A percentile compares a stretch with the other conserved stretches of the same genome.
Conservation (phyloP, 2,888 invertebrate species). For the Dichetophora obliterata region DNA sequence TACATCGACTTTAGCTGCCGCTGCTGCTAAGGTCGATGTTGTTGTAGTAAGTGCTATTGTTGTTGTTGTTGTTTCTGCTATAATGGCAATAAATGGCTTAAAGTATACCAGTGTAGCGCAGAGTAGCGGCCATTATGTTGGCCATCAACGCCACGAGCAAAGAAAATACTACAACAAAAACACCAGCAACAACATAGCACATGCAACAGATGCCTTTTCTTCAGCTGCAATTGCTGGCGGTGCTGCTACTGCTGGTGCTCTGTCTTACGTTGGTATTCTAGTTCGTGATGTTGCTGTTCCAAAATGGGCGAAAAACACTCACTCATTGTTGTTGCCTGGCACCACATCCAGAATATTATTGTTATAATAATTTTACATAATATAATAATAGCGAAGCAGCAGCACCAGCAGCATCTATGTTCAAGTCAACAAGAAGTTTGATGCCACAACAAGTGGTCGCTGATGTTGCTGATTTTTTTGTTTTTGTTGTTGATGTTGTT, state of each 20-base stretch:
- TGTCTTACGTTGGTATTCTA: background rate
- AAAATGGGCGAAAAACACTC: background rate
- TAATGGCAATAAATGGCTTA: slow-evolving; percentile 42
- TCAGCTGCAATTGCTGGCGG: background rate
- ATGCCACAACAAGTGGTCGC: background rate
- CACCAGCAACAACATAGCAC: slow-evolving; percentile 20
- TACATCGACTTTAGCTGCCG: background rate
- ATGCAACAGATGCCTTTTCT: slow-evolving; percentile 11
- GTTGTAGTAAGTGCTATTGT: background rate
- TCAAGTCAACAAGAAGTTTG: background rate
- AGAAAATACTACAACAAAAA: slow-evolving; percentile 18
- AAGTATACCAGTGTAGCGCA: slow-evolving; percentile 13
- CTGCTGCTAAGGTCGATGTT: slow-evolving; percentile 11
- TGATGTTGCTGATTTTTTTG: too few species aligned
- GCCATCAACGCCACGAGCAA: slow-evolving; percentile 43
- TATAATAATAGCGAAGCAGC: background rate
- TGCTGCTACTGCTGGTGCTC: background rate
- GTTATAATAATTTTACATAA: slow-evolving; percentile 5
- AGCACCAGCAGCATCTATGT: background rate
- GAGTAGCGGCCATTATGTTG: slow-evolving; percentile 43
- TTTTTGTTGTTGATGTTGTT: too few species aligned
- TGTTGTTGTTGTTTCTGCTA: slow-evolving; percentile 25
- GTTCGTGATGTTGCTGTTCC: background rate
- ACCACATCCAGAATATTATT: background rate
- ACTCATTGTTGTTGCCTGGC: background rate